phyloP scores from a whole-genome alignment of 2,888 invertebrate species.

The Rhorus exstirpatorius region DNA sequence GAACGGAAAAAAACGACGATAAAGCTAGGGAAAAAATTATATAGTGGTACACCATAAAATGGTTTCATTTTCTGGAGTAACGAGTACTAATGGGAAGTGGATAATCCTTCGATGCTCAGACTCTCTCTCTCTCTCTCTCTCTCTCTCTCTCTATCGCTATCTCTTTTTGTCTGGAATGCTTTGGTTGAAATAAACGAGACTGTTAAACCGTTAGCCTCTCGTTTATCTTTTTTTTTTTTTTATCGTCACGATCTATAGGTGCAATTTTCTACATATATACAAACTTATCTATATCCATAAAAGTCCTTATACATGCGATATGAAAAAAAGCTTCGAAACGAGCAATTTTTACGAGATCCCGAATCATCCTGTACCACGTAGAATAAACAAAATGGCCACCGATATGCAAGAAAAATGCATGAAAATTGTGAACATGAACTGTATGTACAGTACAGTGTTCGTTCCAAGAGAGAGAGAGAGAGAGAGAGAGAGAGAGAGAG shows the following conservation, averaged over 20 bases:
- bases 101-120: constrained; percentile 60
- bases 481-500: background rate
- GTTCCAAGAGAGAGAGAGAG: constrained; percentile 1
- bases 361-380: background rate
- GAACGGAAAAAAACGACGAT: background rate
- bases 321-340: constrained; percentile 51
- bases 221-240: constrained; percentile 61
- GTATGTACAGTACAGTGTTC: background rate
- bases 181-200: constrained; percentile 52
- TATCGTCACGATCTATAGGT: constrained; percentile 48
- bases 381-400: background rate
- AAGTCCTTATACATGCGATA: constrained; percentile 1
- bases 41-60: constrained; percentile 43
- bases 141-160: background rate
- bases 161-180: constrained; percentile 49
- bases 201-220: constrained; percentile 57
- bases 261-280: background rate
- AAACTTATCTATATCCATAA: background rate
- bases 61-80: constrained; percentile 62
- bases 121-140: constrained; percentile 9
- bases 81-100: constrained; percentile 65
- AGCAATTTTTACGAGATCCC: constrained; percentile 52
- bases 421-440: background rate
- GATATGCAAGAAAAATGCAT: background rate
- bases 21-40: background rate